Evolutionary conservation across 2,888 invertebrate genomes (phyloP).

Genomic region (Microctonus brassicae): DNA sequence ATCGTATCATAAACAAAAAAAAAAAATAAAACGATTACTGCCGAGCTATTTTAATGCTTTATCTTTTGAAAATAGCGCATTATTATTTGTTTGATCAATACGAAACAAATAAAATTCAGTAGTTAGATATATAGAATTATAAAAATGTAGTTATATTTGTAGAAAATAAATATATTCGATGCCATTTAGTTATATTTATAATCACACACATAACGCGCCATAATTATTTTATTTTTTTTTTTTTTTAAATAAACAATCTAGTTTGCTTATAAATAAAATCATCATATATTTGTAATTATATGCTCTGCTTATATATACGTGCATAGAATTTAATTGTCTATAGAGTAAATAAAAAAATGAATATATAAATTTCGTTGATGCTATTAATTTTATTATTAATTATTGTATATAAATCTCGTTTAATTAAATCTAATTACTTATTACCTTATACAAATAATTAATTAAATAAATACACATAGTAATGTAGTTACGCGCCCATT

Average conservation of each 20-base stretch:
- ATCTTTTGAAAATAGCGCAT: not conserved
- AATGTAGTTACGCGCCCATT: not conserved
- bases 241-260: too few species aligned
- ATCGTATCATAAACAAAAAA: too few species aligned
- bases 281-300: not conserved
- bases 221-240: too few species aligned
- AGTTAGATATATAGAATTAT: not conserved
- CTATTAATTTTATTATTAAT: not conserved
- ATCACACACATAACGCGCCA: too few species aligned
- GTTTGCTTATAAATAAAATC: not conserved
- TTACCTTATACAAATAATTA: too few species aligned
- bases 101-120: not conserved
- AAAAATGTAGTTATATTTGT: not conserved
- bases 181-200: not conserved
- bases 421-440: too few species aligned
- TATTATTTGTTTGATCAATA: not conserved
- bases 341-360: not conserved
- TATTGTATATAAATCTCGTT: too few species aligned
- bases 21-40: not conserved
- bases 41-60: not conserved
- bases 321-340: not conserved
- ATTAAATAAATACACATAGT: too few species aligned
- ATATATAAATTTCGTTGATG: not conserved
- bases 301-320: not conserved
- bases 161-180: too few species aligned